Evolutionary conservation across 2,888 invertebrate species (phyloP).

Genomic region (Operophtera brumata): DNA sequence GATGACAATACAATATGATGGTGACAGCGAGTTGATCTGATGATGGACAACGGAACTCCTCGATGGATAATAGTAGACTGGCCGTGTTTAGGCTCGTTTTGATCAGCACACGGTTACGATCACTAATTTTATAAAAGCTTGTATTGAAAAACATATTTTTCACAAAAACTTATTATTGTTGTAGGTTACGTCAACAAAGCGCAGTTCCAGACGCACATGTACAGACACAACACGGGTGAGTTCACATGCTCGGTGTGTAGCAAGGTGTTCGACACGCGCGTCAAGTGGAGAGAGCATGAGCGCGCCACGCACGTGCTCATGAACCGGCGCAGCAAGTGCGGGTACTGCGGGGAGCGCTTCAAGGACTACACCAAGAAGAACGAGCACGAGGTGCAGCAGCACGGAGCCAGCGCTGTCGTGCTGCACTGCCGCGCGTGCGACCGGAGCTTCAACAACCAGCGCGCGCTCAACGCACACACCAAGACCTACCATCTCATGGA

Average conservation of each 20-base stretch:
- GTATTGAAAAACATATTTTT: no score
- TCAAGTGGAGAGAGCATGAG: slow-evolving; percentile 50
- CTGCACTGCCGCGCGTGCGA: slow-evolving; percentile 71
- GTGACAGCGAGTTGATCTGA: no score
- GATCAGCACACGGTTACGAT: no score
- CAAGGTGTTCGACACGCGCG: slow-evolving; percentile 49
- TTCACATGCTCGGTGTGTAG: slow-evolving; percentile 46
- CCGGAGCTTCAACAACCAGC: slow-evolving; percentile 70
- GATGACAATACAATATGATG: no score
- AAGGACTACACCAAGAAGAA: slow-evolving; percentile 62
- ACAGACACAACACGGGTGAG: slow-evolving; percentile 56
- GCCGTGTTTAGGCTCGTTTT: no score
- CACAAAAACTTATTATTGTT: no score
- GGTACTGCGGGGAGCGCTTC: slow-evolving; percentile 3
- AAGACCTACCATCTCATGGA: slow-evolving; percentile 19
- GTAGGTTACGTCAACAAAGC: slow-evolving; percentile 53
- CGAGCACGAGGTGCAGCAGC: slow-evolving; percentile 56
- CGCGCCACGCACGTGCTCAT: slow-evolving; percentile 45
- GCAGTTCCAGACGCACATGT: slow-evolving; percentile 46
- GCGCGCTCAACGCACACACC: slow-evolving; percentile 69
- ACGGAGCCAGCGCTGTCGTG: slow-evolving; percentile 61
- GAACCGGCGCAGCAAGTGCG: slow-evolving; percentile 52
- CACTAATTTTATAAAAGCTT: no score
- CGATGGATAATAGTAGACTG: no score
- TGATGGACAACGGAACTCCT: no score